Evolutionary conservation across 2,113 vertebrate species (phyloP).

Genomic region (Parotia lawesii): DNA sequence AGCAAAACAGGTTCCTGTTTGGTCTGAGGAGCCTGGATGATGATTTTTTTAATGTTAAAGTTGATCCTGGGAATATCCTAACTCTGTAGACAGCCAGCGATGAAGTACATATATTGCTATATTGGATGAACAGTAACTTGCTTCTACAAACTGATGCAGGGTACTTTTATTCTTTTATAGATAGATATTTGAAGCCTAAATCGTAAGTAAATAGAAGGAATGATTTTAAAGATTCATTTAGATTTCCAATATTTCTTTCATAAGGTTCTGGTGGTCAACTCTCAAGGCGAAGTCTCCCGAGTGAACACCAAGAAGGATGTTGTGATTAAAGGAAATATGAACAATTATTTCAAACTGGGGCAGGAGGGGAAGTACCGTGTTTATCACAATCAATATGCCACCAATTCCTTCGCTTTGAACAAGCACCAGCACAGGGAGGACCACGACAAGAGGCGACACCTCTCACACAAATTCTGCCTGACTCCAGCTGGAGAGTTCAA

Average conservation of each 20-base stretch:
- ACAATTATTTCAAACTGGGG: slow-evolving; percentile 88
- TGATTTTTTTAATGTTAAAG: background rate
- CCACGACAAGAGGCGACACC: slow-evolving; percentile 94
- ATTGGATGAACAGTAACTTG: background rate
- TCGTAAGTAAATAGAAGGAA: background rate
- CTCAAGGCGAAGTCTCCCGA: slow-evolving; percentile 88
- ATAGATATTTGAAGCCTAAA: background rate
- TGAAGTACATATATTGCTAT: background rate
- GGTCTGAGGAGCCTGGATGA: background rate
- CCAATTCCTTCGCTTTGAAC: slow-evolving; percentile 93
- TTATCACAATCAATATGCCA: slow-evolving; percentile 97
- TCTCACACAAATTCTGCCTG: slow-evolving; percentile 96
- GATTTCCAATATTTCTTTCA: background rate
- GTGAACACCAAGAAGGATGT: slow-evolving; percentile 85
- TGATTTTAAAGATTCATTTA: background rate
- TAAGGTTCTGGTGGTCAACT: slow-evolving; percentile 88
- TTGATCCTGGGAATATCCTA: background rate
- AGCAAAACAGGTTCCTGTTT: background rate
- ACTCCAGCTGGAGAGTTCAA: slow-evolving; percentile 94
- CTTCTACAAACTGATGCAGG: background rate
- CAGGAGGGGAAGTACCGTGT: slow-evolving; percentile 98
- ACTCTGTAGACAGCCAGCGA: background rate
- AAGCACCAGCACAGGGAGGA: slow-evolving; percentile 98
- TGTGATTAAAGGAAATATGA: slow-evolving; percentile 86
- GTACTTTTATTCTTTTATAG: background rate